Percentiles rank a stretch among this genome's conserved stretches.
Evolutionary conservation across 2,888 invertebrate genomes (phyloP).

Genomic region (Caenorhabditis panamensis): DNA sequence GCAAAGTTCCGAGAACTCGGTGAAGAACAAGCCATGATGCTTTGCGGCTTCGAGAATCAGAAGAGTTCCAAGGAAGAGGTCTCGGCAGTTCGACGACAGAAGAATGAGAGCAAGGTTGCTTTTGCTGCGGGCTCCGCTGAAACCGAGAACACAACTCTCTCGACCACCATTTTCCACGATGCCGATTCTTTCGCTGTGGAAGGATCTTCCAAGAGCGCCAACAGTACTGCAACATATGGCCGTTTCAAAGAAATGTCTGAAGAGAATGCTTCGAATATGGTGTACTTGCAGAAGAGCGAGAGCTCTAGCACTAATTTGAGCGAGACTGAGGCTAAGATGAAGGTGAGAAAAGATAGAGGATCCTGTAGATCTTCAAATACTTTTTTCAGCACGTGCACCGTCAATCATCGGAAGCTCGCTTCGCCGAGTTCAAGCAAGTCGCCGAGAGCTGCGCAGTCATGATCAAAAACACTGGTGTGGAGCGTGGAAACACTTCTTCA

Average conservation of each 20-base stretch:
- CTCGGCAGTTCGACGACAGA: slow-evolving; percentile 50
- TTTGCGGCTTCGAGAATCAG: slow-evolving; percentile 72
- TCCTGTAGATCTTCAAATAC: not conserved
- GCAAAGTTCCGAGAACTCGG: slow-evolving; percentile 64
- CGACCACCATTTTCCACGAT: slow-evolving; percentile 56
- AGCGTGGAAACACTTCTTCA: slow-evolving; percentile 65
- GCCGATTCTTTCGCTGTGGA: slow-evolving; percentile 60
- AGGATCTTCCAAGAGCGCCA: slow-evolving; percentile 63
- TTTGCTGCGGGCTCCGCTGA: slow-evolving; percentile 64
- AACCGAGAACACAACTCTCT: slow-evolving; percentile 59
- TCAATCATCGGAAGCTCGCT: slow-evolving; percentile 61
- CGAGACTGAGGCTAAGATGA: slow-evolving; percentile 46
- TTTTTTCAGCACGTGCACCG: slow-evolving; percentile 48
- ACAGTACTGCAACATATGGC: slow-evolving; percentile 45
- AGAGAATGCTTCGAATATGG: slow-evolving; percentile 68
- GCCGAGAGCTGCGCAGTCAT: slow-evolving; percentile 78
- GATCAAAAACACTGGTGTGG: slow-evolving; percentile 76
- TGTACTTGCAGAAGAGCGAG: slow-evolving; percentile 68
- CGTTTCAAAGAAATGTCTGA: slow-evolving; percentile 63
- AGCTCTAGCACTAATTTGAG: slow-evolving; percentile 53
- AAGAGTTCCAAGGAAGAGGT: slow-evolving; percentile 59
- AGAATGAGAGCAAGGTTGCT: slow-evolving; percentile 36
- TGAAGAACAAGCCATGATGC: slow-evolving; percentile 73
- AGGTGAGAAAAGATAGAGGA: slow-evolving; percentile 18
- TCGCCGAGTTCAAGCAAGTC: slow-evolving; percentile 71